Conservation (phyloP, 2,113 vertebrate species). For the Conger conger region DNA sequence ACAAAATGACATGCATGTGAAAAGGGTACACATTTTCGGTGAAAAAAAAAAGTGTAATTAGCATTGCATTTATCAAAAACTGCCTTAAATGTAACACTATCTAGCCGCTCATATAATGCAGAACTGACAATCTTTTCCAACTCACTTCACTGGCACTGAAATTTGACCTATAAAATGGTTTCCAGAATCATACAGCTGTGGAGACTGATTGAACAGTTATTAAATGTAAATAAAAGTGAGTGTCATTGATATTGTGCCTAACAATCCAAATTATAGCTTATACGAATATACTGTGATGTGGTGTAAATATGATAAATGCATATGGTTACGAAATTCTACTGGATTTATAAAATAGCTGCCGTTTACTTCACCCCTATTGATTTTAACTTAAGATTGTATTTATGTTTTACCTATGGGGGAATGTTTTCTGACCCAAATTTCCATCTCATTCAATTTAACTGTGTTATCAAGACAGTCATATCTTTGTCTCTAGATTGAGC, state of each 20-base stretch:
- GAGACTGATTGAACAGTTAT: neutral
- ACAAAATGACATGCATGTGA: conserved; percentile 21
- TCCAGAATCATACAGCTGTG: neutral
- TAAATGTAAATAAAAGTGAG: neutral
- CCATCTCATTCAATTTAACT: neutral
- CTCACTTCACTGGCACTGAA: neutral
- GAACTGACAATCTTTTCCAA: neutral
- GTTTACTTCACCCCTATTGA: neutral
- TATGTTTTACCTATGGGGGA: neutral
- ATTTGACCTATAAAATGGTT: neutral
- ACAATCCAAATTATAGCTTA: neutral
- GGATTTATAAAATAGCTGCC: conserved; percentile 10
- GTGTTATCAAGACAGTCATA: neutral
- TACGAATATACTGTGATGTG: neutral
- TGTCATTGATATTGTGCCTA: neutral
- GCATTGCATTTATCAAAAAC: conserved; percentile 14
- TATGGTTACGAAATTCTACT: neutral
- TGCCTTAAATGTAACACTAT: conserved; percentile 17
- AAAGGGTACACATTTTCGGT: neutral
- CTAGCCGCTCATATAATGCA: neutral
- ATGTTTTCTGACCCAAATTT: neutral
- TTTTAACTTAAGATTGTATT: neutral
- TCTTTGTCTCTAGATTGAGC: neutral
- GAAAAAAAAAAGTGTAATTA: conserved; percentile 28
- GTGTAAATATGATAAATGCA: neutral